Conservation (phyloP, 2,113 vertebrate species). For the Paratilapia polleni region DNA sequence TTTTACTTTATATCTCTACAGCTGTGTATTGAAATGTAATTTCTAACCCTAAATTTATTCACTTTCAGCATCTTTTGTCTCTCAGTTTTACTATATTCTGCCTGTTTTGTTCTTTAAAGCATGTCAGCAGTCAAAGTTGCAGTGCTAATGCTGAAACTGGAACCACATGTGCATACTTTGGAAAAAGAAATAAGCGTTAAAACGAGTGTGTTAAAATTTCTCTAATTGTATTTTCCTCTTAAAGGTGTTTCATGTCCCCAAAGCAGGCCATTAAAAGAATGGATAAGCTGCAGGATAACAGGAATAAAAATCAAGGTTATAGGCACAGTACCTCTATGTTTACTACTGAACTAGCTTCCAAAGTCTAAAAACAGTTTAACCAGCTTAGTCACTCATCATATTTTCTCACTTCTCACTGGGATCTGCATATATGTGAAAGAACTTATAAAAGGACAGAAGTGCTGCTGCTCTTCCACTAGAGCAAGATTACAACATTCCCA, state of each 20-base stretch:
- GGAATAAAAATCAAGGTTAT: constrained; percentile 27
- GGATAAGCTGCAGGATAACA: constrained; percentile 35
- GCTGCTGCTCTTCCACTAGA: neutral
- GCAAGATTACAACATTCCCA: neutral
- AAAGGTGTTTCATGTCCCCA: constrained; percentile 52
- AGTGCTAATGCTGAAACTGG: constrained; percentile 50
- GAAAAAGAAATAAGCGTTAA: constrained; percentile 69
- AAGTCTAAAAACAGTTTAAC: neutral
- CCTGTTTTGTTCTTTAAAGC: constrained; percentile 33
- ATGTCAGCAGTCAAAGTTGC: constrained; percentile 2
- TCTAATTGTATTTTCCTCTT: constrained; percentile 69
- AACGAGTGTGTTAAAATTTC: constrained; percentile 65
- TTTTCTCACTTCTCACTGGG: neutral
- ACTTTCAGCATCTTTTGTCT: neutral
- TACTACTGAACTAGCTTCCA: neutral
- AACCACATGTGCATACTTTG: constrained; percentile 74
- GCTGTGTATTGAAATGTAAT: neutral
- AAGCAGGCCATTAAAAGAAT: constrained; percentile 47
- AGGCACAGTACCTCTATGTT: constrained; percentile 8
- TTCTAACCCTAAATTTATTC: neutral
- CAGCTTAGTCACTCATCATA: neutral
- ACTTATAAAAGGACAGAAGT: constrained; percentile 5
- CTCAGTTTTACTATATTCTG: neutral
- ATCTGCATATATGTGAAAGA: constrained; percentile 4
- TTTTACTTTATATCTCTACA: neutral